phyloP scores from a whole-genome alignment of 2,797 vertebrate species.

The Betta splendens region DNA sequence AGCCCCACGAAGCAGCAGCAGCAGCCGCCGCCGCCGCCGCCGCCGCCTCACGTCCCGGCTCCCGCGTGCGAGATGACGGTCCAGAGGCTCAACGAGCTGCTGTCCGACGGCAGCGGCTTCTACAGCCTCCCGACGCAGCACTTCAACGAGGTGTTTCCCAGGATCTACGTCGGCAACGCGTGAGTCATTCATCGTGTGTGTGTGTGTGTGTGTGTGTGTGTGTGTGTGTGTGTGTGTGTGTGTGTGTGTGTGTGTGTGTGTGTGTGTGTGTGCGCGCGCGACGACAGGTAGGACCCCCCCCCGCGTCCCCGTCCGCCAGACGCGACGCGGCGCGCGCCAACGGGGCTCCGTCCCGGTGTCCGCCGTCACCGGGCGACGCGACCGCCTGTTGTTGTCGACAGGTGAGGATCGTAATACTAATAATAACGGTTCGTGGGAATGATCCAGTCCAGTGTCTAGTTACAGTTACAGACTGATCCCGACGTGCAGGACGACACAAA shows the following conservation, averaged over 20 bases:
- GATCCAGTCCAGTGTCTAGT: too few relatives aligned
- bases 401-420: background rate
- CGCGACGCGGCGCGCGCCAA: too few relatives aligned
- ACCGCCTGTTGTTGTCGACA: constrained; percentile 67
- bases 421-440: too few relatives aligned
- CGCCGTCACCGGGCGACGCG: constrained; percentile 16
- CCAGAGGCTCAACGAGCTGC: constrained; percentile 92
- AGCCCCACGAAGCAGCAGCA: constrained; percentile 76
- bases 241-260: too few relatives aligned
- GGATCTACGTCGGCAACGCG: constrained; percentile 96
- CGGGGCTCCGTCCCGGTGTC: too few relatives aligned
- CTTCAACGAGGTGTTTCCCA: constrained; percentile 94
- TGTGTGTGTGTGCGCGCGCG: too few relatives aligned
- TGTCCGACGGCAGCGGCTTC: constrained; percentile 90
- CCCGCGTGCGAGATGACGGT: constrained; percentile 83
- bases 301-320: too few relatives aligned
- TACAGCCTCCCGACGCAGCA: constrained; percentile 95
- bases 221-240: background rate
- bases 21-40: constrained; percentile 31
- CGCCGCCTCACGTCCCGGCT: constrained; percentile 62
- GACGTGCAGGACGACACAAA: constrained; percentile 15
- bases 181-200: constrained; percentile 79
- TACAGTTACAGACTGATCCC: background rate
- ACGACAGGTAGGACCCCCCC: constrained; percentile 48
- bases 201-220: too few relatives aligned